Evolutionary conservation across 2,113 vertebrate species (phyloP).

Genomic region (Saccopteryx bilineata): DNA sequence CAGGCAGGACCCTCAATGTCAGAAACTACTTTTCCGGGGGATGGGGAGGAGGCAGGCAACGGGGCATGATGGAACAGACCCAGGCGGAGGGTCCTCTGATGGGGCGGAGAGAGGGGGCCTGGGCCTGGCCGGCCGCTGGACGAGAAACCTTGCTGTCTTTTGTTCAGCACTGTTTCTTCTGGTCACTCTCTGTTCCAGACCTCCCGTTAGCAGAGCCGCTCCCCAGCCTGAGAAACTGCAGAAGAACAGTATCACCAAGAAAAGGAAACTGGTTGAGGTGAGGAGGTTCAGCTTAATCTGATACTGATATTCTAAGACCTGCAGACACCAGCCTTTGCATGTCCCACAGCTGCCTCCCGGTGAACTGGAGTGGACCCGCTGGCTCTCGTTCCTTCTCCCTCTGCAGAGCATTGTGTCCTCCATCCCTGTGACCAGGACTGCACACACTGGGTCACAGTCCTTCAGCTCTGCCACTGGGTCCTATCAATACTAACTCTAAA

Average conservation of each 20-base stretch:
- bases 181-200: constrained; percentile 87
- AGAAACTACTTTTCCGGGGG: background rate
- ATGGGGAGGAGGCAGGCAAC: no score
- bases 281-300: constrained; percentile 67
- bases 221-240: constrained; percentile 97
- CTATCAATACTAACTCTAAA: background rate
- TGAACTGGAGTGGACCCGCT: background rate
- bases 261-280: constrained; percentile 97
- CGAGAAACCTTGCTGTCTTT: background rate
- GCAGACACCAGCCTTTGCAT: background rate
- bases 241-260: constrained; percentile 96
- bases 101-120: background rate
- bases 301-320: background rate
- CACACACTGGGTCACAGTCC: background rate
- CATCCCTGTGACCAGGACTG: background rate
- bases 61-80: background rate
- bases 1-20: background rate
- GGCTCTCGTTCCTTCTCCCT: background rate
- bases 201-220: constrained; percentile 95
- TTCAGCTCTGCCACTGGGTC: background rate
- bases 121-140: background rate
- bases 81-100: background rate
- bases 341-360: background rate
- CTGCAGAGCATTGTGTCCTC: no score
- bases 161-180: background rate